phyloP scores from a whole-genome alignment of 1,140 invertebrate genomes.

The Ostrea denselamellosa region DNA sequence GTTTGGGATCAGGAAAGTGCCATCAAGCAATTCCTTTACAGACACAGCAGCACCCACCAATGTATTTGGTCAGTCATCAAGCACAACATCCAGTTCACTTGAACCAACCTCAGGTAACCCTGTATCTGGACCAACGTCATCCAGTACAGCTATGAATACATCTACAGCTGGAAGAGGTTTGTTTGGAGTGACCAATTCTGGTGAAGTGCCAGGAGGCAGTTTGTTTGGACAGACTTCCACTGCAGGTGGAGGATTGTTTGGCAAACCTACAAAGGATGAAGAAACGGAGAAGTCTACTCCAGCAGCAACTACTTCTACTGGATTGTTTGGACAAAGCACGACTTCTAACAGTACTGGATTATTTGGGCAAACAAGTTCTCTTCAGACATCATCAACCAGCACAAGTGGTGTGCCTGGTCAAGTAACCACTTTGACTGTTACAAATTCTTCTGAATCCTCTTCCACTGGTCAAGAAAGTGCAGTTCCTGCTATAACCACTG shows the following conservation, averaged over 20 bases:
- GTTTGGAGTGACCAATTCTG: conserved; percentile 13
- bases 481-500: background rate
- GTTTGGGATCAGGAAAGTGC: conserved; percentile 27
- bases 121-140: background rate
- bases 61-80: conserved; percentile 12
- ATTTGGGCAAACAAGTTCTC: background rate
- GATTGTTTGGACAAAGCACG: conserved; percentile 52
- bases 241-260: background rate
- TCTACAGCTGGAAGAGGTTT: conserved; percentile 9
- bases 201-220: background rate
- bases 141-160: background rate
- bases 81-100: background rate
- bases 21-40: background rate
- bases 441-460: background rate
- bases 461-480: background rate
- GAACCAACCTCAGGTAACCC: background rate
- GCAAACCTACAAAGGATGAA: conserved; percentile 9
- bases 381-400: background rate
- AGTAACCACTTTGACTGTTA: background rate
- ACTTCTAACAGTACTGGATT: background rate
- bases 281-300: background rate
- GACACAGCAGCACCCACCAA: background rate
- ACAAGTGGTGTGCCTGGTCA: background rate
- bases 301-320: background rate
- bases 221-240: conserved; percentile 41